These are phyloP conservation scores for Choristoneura fumiferana DNA, from an alignment of 1,140 invertebrate species.

Conservation along the genomic window DNA sequence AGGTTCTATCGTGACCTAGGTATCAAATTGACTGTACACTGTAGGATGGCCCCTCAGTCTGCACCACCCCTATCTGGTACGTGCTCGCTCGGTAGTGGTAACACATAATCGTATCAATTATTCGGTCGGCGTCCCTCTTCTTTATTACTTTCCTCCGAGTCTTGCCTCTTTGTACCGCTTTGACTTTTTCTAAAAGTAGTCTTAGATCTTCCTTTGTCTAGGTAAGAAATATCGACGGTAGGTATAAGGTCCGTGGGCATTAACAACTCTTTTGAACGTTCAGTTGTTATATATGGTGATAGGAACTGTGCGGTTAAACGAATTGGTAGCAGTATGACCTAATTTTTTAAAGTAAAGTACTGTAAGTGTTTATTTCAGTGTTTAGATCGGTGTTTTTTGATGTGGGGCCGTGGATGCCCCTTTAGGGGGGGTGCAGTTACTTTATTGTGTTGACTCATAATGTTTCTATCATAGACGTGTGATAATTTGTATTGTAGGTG, in stretches of 20 bases:
- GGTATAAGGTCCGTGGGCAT: not conserved
- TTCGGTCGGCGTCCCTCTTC: conserved; percentile 62
- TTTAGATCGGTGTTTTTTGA: too few species aligned
- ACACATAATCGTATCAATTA: conserved; percentile 69
- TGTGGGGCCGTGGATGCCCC: too few species aligned
- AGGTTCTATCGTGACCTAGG: too few species aligned
- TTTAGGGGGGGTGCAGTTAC: too few species aligned
- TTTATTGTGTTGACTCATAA: too few species aligned
- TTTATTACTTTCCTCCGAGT: conserved; percentile 60
- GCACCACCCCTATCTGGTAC: conserved; percentile 22
- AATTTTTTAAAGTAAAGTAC: too few species aligned
- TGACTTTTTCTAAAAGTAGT: conserved; percentile 27
- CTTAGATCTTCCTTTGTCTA: conserved; percentile 17
- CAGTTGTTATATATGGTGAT: not conserved
- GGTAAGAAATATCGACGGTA: conserved; percentile 1
- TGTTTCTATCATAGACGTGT: too few species aligned
- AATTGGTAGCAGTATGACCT: too few species aligned
- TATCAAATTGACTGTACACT: too few species aligned
- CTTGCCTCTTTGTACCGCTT: conserved; percentile 36
- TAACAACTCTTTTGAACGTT: not conserved
- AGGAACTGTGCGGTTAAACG: not conserved
- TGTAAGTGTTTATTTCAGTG: too few species aligned
- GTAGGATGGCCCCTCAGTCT: conserved; percentile 28
- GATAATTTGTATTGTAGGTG: too few species aligned
- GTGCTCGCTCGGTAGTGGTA: conserved; percentile 42